phyloP scores from a whole-genome alignment of 2,113 vertebrate species.

The Cathartes aura region DNA sequence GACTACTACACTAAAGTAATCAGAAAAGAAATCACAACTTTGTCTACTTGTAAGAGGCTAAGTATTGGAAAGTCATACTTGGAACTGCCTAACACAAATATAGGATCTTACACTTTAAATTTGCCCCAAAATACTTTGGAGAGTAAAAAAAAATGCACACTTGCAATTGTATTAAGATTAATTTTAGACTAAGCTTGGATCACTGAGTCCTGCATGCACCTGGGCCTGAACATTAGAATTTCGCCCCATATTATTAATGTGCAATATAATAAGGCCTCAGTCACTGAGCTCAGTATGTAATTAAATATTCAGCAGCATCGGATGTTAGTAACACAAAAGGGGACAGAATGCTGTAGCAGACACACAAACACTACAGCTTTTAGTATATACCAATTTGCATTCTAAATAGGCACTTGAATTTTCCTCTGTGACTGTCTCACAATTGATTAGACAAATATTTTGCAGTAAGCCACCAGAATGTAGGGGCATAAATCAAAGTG shows the following conservation, averaged over 20 bases:
- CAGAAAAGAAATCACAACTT: neutral
- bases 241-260: neutral
- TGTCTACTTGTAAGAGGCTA: neutral
- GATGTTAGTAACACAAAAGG: neutral
- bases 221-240: neutral
- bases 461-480: neutral
- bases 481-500: conserved; percentile 7
- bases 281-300: neutral
- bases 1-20: neutral
- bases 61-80: neutral
- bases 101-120: neutral
- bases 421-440: conserved; percentile 25
- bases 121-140: neutral
- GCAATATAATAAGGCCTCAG: neutral
- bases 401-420: conserved; percentile 49
- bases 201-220: neutral
- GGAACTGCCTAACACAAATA: neutral
- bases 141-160: neutral
- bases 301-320: neutral
- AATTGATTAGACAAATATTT: conserved; percentile 54
- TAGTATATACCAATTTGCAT: conserved; percentile 10
- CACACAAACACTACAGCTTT: conserved; percentile 8
- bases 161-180: neutral
- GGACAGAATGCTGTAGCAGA: neutral
- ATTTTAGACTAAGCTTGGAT: neutral